Evolutionary conservation across 2,797 vertebrate genomes (phyloP).

Genomic region (Pogonophryne albipinna): DNA sequence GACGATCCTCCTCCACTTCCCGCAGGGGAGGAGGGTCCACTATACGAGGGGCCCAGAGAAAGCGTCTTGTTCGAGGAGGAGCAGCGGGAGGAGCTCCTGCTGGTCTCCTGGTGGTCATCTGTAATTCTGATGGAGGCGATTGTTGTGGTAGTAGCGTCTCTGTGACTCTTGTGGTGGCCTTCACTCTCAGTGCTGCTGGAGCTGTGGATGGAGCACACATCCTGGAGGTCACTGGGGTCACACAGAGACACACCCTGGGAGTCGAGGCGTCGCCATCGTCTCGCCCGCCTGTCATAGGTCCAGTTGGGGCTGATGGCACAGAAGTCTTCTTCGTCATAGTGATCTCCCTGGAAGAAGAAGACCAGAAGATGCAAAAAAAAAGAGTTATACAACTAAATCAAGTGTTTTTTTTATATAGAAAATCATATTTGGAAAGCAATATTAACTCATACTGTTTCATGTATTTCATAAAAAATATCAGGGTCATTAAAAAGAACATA

Average conservation of each 20-base stretch:
- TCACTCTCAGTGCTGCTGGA: conserved; percentile 88
- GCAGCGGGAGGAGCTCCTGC: conserved; percentile 81
- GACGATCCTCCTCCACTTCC: conserved; percentile 69
- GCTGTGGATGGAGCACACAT: conserved; percentile 86
- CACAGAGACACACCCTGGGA: conserved; percentile 60
- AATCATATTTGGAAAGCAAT: too few relatives aligned
- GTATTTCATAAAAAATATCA: too few relatives aligned
- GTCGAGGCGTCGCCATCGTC: conserved; percentile 84
- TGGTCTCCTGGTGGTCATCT: conserved; percentile 78
- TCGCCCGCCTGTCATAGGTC: conserved; percentile 84
- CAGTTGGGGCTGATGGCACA: conserved; percentile 91
- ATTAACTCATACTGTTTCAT: too few relatives aligned
- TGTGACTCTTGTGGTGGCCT: conserved; percentile 31
- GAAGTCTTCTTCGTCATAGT: conserved; percentile 86
- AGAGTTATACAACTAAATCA: too few relatives aligned
- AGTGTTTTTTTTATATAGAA: too few relatives aligned
- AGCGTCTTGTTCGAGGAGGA: conserved; percentile 79
- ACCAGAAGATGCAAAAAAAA: too few relatives aligned
- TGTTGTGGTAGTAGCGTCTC: conserved; percentile 1
- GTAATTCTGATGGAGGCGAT: not conserved
- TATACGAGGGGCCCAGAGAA: conserved; percentile 78
- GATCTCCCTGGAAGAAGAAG: conserved; percentile 78
- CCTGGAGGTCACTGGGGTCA: conserved; percentile 77
- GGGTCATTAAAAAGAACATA: too few relatives aligned
- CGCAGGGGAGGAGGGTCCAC: conserved; percentile 75